Base-by-base conservation (phyloP, 2,888 invertebrate species). In the Andrena trimmerana region DNA sequence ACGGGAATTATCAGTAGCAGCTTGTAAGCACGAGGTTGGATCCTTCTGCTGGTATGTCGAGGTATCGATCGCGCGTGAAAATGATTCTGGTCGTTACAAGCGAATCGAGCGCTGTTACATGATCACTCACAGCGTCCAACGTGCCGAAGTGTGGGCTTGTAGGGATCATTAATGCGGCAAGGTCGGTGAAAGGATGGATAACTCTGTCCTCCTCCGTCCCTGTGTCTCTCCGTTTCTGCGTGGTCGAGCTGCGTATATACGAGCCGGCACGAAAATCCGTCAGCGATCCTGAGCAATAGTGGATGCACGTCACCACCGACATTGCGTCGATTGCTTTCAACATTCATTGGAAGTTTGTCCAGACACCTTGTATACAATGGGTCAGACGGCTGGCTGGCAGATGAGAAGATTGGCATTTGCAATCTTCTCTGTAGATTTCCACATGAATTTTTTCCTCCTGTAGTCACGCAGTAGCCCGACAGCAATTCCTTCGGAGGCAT, bases 161-260 rank as follows among this genome's bases (percentile, higher is more conserved):
- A 83, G 84, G 85, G 86, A 91, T 91, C 89, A 90, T 91, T 91
- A 90, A 88, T 87, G 88, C 89, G 57, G 87, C 90, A 90, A 92
- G 90, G 91, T 90, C 90, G 88, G 90, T 91, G 92, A 92, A 92
- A 92, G 92, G 92, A 92, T 90, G 80, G 87, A 90, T 86, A 88
- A 29, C 83, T 84, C 82, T 67, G 85, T 84, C 86, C 84, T 85
- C 63, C 48, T 79, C 77, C 74, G 20, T 68, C 68, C 50, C 42
- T 24, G 68, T 36, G 66, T 27, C 72, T 42, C 67, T 74, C 67
- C 48, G 57, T 33, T 42, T 36, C 54, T 27, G 42, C 52, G 74
- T 63, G 54, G 20, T 29, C 54, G n/a, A 10, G 7, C 10, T n/a
- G 48, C 65, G 16, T 63, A 16, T 8, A 7, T 63, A 48, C 66